Conservation (phyloP, 2,888 invertebrate species). For the Chalcis sispes region DNA sequence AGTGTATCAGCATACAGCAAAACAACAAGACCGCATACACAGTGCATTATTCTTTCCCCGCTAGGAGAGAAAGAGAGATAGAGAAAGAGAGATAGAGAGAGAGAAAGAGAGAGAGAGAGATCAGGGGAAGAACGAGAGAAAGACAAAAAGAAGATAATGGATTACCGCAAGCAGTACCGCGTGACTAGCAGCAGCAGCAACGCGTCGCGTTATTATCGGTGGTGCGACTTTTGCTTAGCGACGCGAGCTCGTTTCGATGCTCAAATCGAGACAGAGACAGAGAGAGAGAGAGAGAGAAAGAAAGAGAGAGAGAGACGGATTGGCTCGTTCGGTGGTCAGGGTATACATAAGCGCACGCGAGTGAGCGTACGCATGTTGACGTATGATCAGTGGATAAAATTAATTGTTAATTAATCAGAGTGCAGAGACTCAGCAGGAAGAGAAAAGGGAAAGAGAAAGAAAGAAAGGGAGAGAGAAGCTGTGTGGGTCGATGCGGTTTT, state of each 20-base stretch:
- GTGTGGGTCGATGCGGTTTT: constrained; percentile 19
- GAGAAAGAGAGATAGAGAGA: constrained; percentile 1
- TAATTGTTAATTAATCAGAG: constrained; percentile 46
- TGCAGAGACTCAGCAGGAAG: too few species aligned
- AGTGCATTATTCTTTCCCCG: too few species aligned
- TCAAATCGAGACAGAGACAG: too few species aligned
- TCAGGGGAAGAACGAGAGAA: not conserved
- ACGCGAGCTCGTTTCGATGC: constrained; percentile 14
- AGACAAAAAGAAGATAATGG: constrained; percentile 25
- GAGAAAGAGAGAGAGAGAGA: not conserved
- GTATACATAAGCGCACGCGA: not conserved
- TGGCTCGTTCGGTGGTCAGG: not conserved
- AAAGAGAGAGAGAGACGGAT: not conserved
- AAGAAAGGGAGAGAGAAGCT: too few species aligned
- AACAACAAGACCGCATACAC: too few species aligned
- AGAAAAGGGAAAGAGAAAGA: too few species aligned
- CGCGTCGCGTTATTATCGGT: constrained; percentile 34
- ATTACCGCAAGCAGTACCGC: constrained; percentile 13
- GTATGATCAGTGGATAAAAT: constrained; percentile 42
- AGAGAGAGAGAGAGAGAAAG: not conserved
- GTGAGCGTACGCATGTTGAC: not conserved
- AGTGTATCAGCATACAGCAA: too few species aligned
- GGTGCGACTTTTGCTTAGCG: constrained; percentile 21
- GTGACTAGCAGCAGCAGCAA: too few species aligned
- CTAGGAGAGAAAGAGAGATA: not conserved